Evolutionary conservation across 1,140 invertebrate genomes (phyloP).

Genomic region (Pantala flavescens): DNA sequence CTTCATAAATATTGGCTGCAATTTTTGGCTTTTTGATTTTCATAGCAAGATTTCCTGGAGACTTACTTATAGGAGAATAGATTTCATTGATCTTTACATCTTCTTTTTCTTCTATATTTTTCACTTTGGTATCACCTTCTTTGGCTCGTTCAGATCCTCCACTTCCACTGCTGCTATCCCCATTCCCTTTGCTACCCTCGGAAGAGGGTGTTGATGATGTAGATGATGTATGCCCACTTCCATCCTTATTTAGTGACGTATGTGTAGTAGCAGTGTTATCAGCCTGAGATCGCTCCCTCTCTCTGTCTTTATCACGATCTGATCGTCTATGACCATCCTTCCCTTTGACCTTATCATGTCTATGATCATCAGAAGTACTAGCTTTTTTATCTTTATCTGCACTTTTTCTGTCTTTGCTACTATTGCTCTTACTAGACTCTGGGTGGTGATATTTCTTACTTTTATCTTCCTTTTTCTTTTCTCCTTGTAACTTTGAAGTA

Average conservation of each 20-base stretch:
- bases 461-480: conserved; percentile 13
- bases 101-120: too few relatives aligned
- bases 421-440: background rate
- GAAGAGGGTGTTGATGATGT: background rate
- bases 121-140: too few relatives aligned
- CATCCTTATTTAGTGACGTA: background rate
- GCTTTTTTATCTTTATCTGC: too few relatives aligned
- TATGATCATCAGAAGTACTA: background rate
- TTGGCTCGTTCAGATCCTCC: too few relatives aligned
- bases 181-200: background rate
- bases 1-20: conserved; percentile 13
- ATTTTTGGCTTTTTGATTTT: conserved; percentile 16
- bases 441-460: background rate
- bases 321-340: background rate
- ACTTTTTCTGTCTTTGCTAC: too few relatives aligned
- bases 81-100: too few relatives aligned
- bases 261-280: background rate
- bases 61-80: background rate
- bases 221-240: background rate
- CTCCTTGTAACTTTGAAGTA: too few relatives aligned
- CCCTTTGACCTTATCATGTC: background rate
- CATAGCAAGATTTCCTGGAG: background rate
- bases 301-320: background rate
- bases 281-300: background rate
- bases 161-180: background rate